Base-by-base conservation (phyloP, 2,113 vertebrate species). In the Engraulis encrasicolus region DNA sequence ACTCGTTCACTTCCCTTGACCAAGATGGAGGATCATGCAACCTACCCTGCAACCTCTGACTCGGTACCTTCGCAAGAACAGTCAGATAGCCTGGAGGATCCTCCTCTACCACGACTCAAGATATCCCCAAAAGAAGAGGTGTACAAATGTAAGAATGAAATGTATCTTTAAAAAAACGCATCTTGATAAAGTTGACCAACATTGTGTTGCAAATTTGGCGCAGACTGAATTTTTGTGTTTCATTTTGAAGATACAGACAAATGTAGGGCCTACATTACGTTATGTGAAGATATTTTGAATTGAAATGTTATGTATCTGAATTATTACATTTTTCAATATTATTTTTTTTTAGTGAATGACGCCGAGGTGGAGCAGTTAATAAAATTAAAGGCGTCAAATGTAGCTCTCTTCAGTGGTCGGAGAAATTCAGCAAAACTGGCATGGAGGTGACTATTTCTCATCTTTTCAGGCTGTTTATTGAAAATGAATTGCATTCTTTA, bases 301-400 rank as follows among this genome's bases (percentile, higher is more conserved):
- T n/a, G n/a, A n/a, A n/a, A n/a, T n/a, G n/a, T n/a, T n/a, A n/a
- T n/a, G n/a, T n/a, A n/a, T n/a, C n/a, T n/a, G n/a, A n/a, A n/a
- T n/a, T n/a, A n/a, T n/a, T n/a, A n/a, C n/a, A n/a, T n/a, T n/a
- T n/a, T n/a, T n/a, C n/a, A n/a, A n/a, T n/a, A n/a, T n/a, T n/a
- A n/a, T n/a, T 78, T 49, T 27, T 50, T 82, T 52, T 31, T 54
- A 94, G 93, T 92, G 89, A 92, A 37, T 81, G 71, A 82, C 18
- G 88, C 87, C 15, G 93, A 95, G 87, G 82, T 88, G 0, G 86
- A 91, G 38, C 89, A 90, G 18, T 89, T 93, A 81, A 91, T 94
- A 77, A 93, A 91, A 85, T 89, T 95, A 85, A 91, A 92, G 23
- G 85, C 90, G 38, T 86, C 91, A n/a, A 95, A 94, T 77, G 85